Evolutionary conservation across 1,140 invertebrate genomes (phyloP), one percentile per base, ranked within the genome.

Genomic region (Laupala kohalensis): DNA sequence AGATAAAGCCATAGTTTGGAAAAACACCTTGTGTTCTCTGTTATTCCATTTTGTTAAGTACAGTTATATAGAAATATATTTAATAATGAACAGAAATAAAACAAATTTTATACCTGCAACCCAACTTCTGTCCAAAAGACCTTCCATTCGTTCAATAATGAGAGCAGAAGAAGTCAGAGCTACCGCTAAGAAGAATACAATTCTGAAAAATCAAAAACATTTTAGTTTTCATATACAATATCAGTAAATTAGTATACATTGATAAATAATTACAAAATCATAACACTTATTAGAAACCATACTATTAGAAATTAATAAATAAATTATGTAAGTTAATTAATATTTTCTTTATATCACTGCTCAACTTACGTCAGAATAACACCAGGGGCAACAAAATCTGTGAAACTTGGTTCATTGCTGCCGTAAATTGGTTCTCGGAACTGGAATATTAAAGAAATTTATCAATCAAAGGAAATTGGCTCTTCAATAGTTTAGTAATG

Each of bases 381-480:
- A 75, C 95, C 95, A 53, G 95, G 95, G 28, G 95, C 94, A 74
- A 96, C 95, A 81, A 97, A 98, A 81, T 97, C 92, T 3, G 93
- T 96, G 78, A 97, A 97, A 72, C 92, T 94, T 25, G 94, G 93
- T 76, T 92, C 86, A 75, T 86, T 87, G 26, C 88, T 88, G 69
- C 95, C 95, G 80, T 97, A 97, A 75, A 98, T 89, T 5, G 94
- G 93, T 15, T 92, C 85, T 74, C 84, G 82, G 74, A 86, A 81
- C 83, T 87, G 76, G 65, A 83, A 80, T 72, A 75, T 72, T 67
- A 66, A 72, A 73, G 19, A 19, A 13, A 53, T 2, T 9, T 19
- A 53, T 53, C 19, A 1, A 53, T 13, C 37, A 4, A 53, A 53
- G 4, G 19, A 53, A 2, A 53, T 4, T n/a, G n/a, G n/a, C n/a